Evolutionary conservation across 2,113 vertebrate genomes (phyloP).

Genomic region (Corvus cornix): DNA sequence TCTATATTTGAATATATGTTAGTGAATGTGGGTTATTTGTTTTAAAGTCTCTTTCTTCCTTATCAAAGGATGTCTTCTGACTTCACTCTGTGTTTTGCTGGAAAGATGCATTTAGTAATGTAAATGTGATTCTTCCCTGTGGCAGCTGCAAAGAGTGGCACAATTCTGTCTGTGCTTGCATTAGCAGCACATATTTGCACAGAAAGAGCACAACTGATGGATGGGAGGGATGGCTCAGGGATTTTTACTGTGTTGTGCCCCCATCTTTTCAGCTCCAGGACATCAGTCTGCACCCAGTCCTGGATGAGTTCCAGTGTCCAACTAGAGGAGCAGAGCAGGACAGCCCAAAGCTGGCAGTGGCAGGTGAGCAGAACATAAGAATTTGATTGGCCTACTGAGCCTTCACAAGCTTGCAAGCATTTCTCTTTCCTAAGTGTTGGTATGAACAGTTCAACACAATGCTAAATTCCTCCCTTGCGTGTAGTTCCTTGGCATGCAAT

Average conservation of each 20-base stretch:
- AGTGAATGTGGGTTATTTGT: conserved; percentile 67
- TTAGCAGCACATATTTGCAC: background rate
- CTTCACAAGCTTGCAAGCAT: background rate
- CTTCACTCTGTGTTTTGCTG: conserved; percentile 55
- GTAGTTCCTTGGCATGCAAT: background rate
- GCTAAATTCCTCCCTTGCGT: background rate
- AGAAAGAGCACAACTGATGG: background rate
- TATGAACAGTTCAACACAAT: background rate
- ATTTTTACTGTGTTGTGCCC: background rate
- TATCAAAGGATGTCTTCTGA: conserved; percentile 69
- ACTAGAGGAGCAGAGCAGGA: background rate
- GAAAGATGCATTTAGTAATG: conserved; percentile 70
- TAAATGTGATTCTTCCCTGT: conserved; percentile 65
- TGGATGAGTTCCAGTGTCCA: background rate
- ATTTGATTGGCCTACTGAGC: background rate
- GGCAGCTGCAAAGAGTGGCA: conserved; percentile 60
- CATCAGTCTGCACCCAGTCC: background rate
- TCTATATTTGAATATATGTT: conserved; percentile 64
- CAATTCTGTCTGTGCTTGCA: conserved; percentile 53
- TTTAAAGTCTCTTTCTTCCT: conserved; percentile 61
- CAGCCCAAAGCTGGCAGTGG: background rate
- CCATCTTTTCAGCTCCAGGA: background rate
- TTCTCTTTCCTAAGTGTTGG: background rate
- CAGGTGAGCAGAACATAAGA: background rate
- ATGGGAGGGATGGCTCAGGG: background rate